Conservation (phyloP, 1,140 invertebrate species). For the Drosophila lacertosa region DNA sequence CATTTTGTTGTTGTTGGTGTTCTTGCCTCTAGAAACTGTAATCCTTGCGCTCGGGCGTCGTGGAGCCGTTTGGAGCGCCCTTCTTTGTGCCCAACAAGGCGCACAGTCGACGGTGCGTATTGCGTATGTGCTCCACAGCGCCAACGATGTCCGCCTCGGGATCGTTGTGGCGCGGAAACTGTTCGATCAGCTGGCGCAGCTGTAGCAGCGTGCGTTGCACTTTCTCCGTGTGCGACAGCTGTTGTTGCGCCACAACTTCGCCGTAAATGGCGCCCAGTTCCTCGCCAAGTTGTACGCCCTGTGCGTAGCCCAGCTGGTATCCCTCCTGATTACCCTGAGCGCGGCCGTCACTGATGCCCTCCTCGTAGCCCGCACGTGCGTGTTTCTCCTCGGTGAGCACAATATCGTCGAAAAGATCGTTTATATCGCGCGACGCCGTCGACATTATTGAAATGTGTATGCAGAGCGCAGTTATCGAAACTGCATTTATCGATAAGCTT, state of each 20-base stretch:
- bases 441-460: conserved; percentile 40
- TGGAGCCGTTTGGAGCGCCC: conserved; percentile 48
- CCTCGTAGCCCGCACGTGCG: conserved; percentile 85
- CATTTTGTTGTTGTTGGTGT: conserved; percentile 35
- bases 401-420: conserved; percentile 87
- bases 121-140: conserved; percentile 87
- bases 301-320: conserved; percentile 87
- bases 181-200: conserved; percentile 86
- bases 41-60: conserved; percentile 49
- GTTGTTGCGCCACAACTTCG: conserved; percentile 78
- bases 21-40: conserved; percentile 76
- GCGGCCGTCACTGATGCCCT: conserved; percentile 86
- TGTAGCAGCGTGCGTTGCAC: conserved; percentile 85
- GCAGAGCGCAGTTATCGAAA: neutral
- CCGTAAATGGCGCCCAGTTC: conserved; percentile 87
- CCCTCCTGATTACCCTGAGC: conserved; percentile 86
- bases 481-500: conserved; percentile 5
- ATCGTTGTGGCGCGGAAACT: conserved; percentile 88
- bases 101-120: conserved; percentile 88
- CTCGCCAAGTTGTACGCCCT: conserved; percentile 87
- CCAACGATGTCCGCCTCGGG: conserved; percentile 87
- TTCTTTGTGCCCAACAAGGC: conserved; percentile 86
- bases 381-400: conserved; percentile 86
- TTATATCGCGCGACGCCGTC: conserved; percentile 85
- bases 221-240: conserved; percentile 66